These are phyloP conservation scores for Garra rufa DNA, from an alignment of 2,113 vertebrate species.

Conservation along the genomic window DNA sequence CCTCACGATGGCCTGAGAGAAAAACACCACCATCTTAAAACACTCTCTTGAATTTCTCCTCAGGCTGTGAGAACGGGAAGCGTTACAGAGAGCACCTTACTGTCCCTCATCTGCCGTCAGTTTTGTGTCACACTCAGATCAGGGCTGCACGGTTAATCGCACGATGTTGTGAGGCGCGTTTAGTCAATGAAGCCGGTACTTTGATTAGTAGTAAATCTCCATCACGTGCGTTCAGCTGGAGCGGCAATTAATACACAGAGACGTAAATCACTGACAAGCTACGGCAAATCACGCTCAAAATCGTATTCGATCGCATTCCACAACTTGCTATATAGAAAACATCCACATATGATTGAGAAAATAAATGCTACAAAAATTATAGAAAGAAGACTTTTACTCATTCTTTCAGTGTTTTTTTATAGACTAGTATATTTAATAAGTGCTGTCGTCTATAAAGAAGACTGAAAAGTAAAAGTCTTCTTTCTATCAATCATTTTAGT, in stretches of 20 bases:
- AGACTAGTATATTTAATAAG: neutral
- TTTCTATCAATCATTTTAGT: neutral
- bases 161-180: too few relatives aligned
- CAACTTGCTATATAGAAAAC: too few relatives aligned
- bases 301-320: too few relatives aligned
- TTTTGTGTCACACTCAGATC: neutral
- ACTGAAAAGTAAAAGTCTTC: neutral
- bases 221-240: too few relatives aligned
- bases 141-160: too few relatives aligned
- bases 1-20: neutral
- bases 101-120: neutral
- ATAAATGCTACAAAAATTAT: neutral
- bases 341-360: neutral
- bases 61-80: constrained; percentile 39
- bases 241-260: too few relatives aligned
- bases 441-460: neutral
- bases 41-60: constrained; percentile 50
- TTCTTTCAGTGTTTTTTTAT: neutral
- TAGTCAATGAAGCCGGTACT: too few relatives aligned
- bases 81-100: constrained; percentile 15
- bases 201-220: too few relatives aligned
- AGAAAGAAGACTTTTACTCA: neutral
- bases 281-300: too few relatives aligned
- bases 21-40: constrained; percentile 20
- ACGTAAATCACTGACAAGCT: too few relatives aligned